Conservation (phyloP, 2,888 invertebrate species). For the Hoplodrina ambigua region DNA sequence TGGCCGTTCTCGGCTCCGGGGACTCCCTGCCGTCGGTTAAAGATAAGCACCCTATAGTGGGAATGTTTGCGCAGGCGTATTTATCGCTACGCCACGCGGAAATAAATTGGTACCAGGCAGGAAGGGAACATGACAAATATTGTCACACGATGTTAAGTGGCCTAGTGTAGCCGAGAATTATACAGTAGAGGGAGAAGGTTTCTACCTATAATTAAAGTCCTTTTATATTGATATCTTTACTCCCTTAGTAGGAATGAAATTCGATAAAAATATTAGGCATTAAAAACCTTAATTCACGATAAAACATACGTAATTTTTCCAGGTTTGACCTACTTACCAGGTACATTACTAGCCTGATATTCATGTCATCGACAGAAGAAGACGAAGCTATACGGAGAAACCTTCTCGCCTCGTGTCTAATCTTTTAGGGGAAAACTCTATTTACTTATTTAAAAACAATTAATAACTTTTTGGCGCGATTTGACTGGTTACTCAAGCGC, state of each 20-base stretch:
- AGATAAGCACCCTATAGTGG: conserved; percentile 83
- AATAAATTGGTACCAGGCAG: conserved; percentile 85
- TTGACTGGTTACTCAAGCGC: background rate
- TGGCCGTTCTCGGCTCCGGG: conserved; percentile 66
- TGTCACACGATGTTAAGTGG: conserved; percentile 71
- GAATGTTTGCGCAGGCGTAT: conserved; percentile 84
- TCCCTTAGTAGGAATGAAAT: background rate
- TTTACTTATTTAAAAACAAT: too few species aligned
- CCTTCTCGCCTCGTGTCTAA: background rate
- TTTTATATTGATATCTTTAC: background rate
- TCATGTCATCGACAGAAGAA: too few species aligned
- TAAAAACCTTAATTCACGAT: too few species aligned
- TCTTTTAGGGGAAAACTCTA: background rate
- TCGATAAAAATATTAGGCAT: background rate
- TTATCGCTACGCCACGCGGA: conserved; percentile 84
- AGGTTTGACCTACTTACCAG: too few species aligned
- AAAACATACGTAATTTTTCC: too few species aligned
- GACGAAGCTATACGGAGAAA: background rate
- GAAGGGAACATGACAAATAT: conserved; percentile 88
- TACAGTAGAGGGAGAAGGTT: background rate
- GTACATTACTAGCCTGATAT: too few species aligned
- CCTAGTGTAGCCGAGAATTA: conserved; percentile 8
- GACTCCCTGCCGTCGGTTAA: conserved; percentile 72
- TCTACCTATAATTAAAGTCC: background rate
- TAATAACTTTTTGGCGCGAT: background rate